Conservation (phyloP, 1,140 invertebrate species). For the Heliconius melpomene region DNA sequence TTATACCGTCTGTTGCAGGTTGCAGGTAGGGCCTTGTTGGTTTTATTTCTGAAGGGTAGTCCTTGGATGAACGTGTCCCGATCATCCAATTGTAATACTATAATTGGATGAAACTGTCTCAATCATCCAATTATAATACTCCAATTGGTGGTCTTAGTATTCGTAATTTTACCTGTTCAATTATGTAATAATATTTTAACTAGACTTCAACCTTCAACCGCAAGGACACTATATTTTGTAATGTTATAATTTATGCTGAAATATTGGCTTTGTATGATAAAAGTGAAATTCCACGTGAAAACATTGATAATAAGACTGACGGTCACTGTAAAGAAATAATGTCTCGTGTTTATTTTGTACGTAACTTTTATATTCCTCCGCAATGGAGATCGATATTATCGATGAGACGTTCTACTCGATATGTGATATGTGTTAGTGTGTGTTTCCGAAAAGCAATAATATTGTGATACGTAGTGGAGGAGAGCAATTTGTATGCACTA, state of each 20-base stretch:
- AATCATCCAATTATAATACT: not conserved
- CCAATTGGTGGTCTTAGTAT: not conserved
- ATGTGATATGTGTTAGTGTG: constrained; percentile 76
- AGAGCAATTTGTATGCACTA: constrained; percentile 62
- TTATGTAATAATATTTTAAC: not conserved
- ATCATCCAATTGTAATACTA: not conserved
- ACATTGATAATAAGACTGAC: constrained; percentile 59
- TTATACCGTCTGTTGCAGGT: constrained; percentile 28
- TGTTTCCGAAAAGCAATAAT: constrained; percentile 78
- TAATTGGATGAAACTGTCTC: not conserved
- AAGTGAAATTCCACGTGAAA: constrained; percentile 43
- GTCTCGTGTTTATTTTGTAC: constrained; percentile 52
- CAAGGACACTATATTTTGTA: constrained; percentile 28
- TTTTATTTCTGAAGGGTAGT: constrained; percentile 37
- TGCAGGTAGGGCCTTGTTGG: constrained; percentile 45
- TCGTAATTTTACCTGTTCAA: not conserved
- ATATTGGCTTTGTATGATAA: constrained; percentile 61
- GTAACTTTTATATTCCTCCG: constrained; percentile 29
- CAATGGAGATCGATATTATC: constrained; percentile 30
- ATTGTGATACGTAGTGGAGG: constrained; percentile 72
- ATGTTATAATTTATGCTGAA: constrained; percentile 79
- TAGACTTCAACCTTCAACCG: not conserved
- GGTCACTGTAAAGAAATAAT: constrained; percentile 44
- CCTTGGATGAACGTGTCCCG: not conserved
- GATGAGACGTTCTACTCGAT: constrained; percentile 44